These are phyloP conservation scores for Dendrophyllia cribrosa DNA, from an alignment of 64 coral and sea anemone genomes.

Conservation along the genomic window DNA sequence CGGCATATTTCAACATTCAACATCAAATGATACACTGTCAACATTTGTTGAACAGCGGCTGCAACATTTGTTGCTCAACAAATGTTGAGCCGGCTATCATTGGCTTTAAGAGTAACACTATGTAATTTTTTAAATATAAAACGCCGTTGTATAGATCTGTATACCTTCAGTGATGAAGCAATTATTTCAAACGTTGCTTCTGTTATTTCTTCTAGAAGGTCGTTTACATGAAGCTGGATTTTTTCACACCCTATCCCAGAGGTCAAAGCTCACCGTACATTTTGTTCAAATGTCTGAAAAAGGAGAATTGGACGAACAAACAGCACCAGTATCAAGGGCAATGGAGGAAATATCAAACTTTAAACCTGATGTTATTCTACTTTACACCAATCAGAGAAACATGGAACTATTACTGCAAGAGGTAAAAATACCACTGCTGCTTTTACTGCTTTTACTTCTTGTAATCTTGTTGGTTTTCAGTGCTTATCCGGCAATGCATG, in stretches of 20 bases:
- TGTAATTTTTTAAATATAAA: too few relatives aligned
- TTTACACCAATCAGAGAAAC: conserved; percentile 11
- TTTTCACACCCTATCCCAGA: not conserved
- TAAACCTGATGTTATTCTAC: conserved; percentile 36
- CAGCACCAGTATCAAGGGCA: not conserved
- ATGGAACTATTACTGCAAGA: not conserved
- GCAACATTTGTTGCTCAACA: too few relatives aligned
- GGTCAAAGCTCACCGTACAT: not conserved
- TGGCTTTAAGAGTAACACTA: too few relatives aligned
- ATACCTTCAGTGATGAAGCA: too few relatives aligned
- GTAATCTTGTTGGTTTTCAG: not conserved
- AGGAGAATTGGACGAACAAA: not conserved
- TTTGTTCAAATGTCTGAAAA: not conserved
- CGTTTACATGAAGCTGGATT: conserved; percentile 1
- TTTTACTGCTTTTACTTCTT: too few relatives aligned
- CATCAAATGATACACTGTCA: too few relatives aligned
- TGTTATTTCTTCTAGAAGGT: not conserved
- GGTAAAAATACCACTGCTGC: not conserved
- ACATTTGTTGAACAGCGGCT: too few relatives aligned
- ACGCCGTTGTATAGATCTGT: too few relatives aligned
- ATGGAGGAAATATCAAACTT: not conserved
- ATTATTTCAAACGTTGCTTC: not conserved
- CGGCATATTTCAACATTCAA: too few relatives aligned
- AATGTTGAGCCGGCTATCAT: too few relatives aligned
- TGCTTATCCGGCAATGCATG: not conserved